Evolutionary conservation across 2,113 vertebrate species (phyloP).

Genomic region (Eublepharis macularius): DNA sequence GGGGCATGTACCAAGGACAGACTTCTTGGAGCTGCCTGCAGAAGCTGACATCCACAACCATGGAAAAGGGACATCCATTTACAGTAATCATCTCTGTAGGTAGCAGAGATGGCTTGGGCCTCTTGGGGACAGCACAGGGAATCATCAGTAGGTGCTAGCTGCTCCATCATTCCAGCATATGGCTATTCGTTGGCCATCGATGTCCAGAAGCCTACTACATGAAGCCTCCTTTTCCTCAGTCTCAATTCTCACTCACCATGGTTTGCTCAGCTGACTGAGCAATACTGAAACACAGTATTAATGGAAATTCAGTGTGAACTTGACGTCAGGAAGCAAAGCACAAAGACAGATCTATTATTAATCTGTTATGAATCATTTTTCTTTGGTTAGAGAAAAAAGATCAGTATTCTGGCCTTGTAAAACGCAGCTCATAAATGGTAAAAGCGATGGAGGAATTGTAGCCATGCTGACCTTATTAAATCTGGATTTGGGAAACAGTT

Average conservation of each 20-base stretch:
- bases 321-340: not conserved
- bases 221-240: too few species aligned
- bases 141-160: too few species aligned
- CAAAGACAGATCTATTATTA: not conserved
- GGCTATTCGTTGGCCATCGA: too few species aligned
- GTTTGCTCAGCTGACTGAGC: not conserved
- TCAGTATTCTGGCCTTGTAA: constrained; percentile 20
- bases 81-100: too few species aligned
- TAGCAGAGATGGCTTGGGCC: too few species aligned
- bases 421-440: constrained; percentile 8
- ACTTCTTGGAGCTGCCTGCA: too few species aligned
- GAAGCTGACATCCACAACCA: too few species aligned
- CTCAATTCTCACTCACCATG: not conserved
- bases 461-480: constrained; percentile 29
- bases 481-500: constrained; percentile 14
- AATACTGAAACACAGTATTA: not conserved
- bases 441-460: not conserved
- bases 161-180: too few species aligned
- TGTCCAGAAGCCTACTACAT: too few species aligned
- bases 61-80: too few species aligned
- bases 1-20: too few species aligned
- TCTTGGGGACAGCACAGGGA: too few species aligned
- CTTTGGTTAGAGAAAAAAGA: not conserved
- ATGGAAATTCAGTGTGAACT: not conserved
- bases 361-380: not conserved